Base-by-base conservation (phyloP, 2,888 invertebrate species). In the Drosophila peninsularis region DNA sequence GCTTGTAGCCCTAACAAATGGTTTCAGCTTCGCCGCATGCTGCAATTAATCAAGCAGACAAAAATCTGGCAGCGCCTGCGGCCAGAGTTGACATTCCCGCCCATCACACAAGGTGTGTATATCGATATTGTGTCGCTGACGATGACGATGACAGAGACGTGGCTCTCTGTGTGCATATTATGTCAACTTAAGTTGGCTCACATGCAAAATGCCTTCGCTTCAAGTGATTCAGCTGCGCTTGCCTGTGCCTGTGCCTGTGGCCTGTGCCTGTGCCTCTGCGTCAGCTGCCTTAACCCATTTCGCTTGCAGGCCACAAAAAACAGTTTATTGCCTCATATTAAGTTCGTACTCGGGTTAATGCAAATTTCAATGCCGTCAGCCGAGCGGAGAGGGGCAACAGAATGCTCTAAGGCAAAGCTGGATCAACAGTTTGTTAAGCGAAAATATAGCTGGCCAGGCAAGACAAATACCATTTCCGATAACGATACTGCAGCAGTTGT, bases 11-110 rank as follows among this genome's bases (percentile, higher is more conserved):
- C 34, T 19, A 71, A 82, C 70, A 84, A 81, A 84, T 81, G 79
- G 62, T 64, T 49, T 36, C 36, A 36, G 52, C 36, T 52, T n/a
- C 37, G 14, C 17, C 34, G 24, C 49, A 32, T 49, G 50, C 67
- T 75, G 78, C 88, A 88, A 88, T 85, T 85, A 88, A 85, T 85
- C 84, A 85, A 78, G 73, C 64, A 74, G 86, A 82, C 86, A 82
- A 77, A 80, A 77, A 80, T 87, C 82, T 87, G 72, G 50, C 58
- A 58, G 53, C 11, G 66, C 73, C 54, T 52, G 78, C 62, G 74
- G 77, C 56, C 75, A 66, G 47, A 64, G 74, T 62, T 77, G 66
- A 72, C 75, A 72, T 47, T 32, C 54, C 54, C 57, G 36, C 52
- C 52, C 36, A 19, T 2, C 52, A 24, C 21, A 52, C n/a, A 9